phyloP scores from a whole-genome alignment of 1,140 invertebrate species.

The Drosophila simulans region DNA sequence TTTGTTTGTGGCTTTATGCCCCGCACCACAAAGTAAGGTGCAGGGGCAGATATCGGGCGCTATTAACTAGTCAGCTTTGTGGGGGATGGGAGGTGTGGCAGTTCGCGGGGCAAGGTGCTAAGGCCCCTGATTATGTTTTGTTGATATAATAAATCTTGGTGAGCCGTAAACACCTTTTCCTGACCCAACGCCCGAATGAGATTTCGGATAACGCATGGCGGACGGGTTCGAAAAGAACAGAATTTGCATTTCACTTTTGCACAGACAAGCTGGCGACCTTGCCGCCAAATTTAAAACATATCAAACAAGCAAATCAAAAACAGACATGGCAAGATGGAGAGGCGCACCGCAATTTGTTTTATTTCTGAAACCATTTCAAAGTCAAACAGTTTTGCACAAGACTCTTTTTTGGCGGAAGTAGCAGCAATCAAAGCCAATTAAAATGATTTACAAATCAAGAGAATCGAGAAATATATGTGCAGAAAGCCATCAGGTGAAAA shows the following conservation, averaged over 20 bases:
- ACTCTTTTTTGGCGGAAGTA: slow-evolving; percentile 39
- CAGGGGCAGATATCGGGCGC: slow-evolving; percentile 39
- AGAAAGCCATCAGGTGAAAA: slow-evolving; percentile 38
- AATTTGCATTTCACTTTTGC: slow-evolving; percentile 61
- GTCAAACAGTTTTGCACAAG: slow-evolving; percentile 46
- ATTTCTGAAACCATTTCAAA: slow-evolving; percentile 43
- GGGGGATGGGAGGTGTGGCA: slow-evolving; percentile 16
- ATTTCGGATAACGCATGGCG: slow-evolving; percentile 9
- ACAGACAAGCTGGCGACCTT: slow-evolving; percentile 52
- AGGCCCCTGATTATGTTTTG: slow-evolving; percentile 31
- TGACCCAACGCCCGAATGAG: not conserved
- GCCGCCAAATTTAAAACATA: slow-evolving; percentile 65
- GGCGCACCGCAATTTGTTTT: slow-evolving; percentile 29
- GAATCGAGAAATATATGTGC: slow-evolving; percentile 28
- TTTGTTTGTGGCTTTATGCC: slow-evolving; percentile 56
- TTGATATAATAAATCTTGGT: slow-evolving; percentile 48
- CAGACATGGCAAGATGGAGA: slow-evolving; percentile 45
- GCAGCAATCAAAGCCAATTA: slow-evolving; percentile 50
- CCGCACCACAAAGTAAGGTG: slow-evolving; percentile 44
- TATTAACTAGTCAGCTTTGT: slow-evolving; percentile 64
- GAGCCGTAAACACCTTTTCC: slow-evolving; percentile 23
- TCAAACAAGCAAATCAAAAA: slow-evolving; percentile 74
- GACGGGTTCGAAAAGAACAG: slow-evolving; percentile 10
- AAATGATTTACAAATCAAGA: slow-evolving; percentile 46
- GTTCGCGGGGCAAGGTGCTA: slow-evolving; percentile 2